A percentile compares a stretch with the other conserved stretches of the same genome.
phyloP scores from a whole-genome alignment of 2,888 invertebrate species.

The Limnephilus marmoratus region DNA sequence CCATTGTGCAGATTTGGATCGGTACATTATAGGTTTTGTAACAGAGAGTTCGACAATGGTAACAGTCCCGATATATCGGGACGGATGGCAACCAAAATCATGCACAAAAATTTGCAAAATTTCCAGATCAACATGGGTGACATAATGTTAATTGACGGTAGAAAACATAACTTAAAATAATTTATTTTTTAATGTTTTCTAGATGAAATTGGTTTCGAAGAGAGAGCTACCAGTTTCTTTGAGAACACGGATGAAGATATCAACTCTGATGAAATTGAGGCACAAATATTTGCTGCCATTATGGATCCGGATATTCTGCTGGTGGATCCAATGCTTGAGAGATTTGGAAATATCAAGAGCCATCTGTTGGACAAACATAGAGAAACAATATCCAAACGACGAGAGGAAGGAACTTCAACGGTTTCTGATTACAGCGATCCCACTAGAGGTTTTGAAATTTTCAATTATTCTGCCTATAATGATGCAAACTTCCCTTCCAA shows the following conservation, averaged over 20 bases:
- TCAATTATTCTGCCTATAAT: conserved; percentile 41
- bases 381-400: conserved; percentile 14
- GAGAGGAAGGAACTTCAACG: background rate
- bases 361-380: conserved; percentile 50
- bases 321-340: conserved; percentile 54
- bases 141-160: background rate
- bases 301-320: conserved; percentile 52
- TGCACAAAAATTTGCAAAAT: background rate
- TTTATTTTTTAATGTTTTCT: background rate
- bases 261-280: conserved; percentile 50
- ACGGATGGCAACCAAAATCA: no score
- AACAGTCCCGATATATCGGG: no score
- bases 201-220: conserved; percentile 25
- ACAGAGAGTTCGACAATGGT: no score
- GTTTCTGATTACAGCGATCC: background rate
- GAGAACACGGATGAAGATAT: background rate
- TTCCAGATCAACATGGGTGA: background rate
- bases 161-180: background rate
- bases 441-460: conserved; percentile 20
- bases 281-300: conserved; percentile 55
- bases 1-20: no score
- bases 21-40: no score
- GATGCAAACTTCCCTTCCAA: conserved; percentile 54
- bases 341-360: conserved; percentile 50
- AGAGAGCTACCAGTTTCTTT: background rate